Evolutionary conservation across 2,888 invertebrate species (phyloP), one percentile per base, ranked within the genome.

Genomic region (Drosophila demipolita): DNA sequence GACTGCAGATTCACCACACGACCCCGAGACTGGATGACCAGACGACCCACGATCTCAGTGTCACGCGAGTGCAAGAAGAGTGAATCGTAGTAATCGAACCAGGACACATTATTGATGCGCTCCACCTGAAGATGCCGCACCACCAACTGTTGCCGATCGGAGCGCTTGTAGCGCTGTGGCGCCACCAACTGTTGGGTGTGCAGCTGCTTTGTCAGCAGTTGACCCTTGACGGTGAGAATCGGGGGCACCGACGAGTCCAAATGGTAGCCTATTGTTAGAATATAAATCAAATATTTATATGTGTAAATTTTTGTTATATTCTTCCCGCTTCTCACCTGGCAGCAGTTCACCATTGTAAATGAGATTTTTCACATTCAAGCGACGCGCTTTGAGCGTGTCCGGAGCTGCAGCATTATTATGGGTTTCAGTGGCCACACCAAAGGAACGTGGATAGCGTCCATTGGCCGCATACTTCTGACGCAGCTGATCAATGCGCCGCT

Each of bases 51-150:
- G 12, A 92, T 50, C 1, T 53, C 58, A 6, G 66, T 72, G 79
- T 93, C 91, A 1, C 92, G 92, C 26, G 86, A 81, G 20, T 70
- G 82, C 17, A 93, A 67, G 40, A 91, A 92, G 0, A 92, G 55
- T 1, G 80, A 78, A 36, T 90, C 81, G 52, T 88, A 83, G n/a
- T 92, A 89, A 0, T 82, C 82, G 0, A 72, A 61, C 92, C 93
- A 92, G 0, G 82, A 36, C 0, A 90, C 48, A 5, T 84, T 88
- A 60, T 92, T 92, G 32, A 92, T 91, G 9, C 77, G 73, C 3
- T 81, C 72, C 48, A 92, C 91, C 33, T 61, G 73, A 23, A 84
- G 58, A 35, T 81, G 62, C 0, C 64, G 75, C 50, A 82, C 77
- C 53, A 69, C 61, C 29, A 32, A 12, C 17, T 65, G 62, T 17